Conservation (phyloP, 1,140 invertebrate genomes). For the Drosophila takahashii region DNA sequence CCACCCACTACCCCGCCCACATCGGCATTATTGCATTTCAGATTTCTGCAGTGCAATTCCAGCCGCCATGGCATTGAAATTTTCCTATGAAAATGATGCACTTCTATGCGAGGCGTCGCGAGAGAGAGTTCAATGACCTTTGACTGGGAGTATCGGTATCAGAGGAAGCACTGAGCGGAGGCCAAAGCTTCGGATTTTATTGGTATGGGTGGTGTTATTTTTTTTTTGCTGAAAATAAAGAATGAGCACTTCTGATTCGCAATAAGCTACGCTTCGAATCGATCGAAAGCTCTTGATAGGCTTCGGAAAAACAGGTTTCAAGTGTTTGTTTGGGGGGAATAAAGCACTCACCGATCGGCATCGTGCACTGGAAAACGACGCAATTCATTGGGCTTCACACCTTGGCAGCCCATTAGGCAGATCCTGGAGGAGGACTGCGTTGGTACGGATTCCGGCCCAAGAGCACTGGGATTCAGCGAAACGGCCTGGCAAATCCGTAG, state of each 20-base stretch:
- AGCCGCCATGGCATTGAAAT: slow-evolving; percentile 75
- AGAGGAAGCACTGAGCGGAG: slow-evolving; percentile 21
- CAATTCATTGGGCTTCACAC: slow-evolving; percentile 42
- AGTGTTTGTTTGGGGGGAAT: slow-evolving; percentile 9
- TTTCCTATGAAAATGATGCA: slow-evolving; percentile 70
- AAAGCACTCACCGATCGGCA: slow-evolving; percentile 51
- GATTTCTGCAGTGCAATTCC: slow-evolving; percentile 15
- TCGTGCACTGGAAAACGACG: slow-evolving; percentile 71
- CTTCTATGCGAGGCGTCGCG: slow-evolving; percentile 28
- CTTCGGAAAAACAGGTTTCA: slow-evolving; percentile 59
- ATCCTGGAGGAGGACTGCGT: slow-evolving; percentile 30
- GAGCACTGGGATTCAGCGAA: slow-evolving; percentile 55
- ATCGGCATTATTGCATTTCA: slow-evolving; percentile 57
- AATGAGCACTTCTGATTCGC: slow-evolving; percentile 46
- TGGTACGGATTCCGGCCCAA: neutral
- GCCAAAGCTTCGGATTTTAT: slow-evolving; percentile 50
- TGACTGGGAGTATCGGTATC: slow-evolving; percentile 40
- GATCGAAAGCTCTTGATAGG: slow-evolving; percentile 46
- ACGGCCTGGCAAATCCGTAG: slow-evolving; percentile 62
- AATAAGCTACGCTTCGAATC: slow-evolving; percentile 29
- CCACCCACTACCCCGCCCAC: slow-evolving; percentile 42
- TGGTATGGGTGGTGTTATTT: slow-evolving; percentile 3
- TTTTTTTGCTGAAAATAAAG: slow-evolving; percentile 16
- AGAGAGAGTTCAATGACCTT: slow-evolving; percentile 61
- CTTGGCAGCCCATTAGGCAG: slow-evolving; percentile 63